Evolutionary conservation across 2,797 vertebrate genomes (phyloP).

Genomic region (Pseudochaenichthys georgianus): DNA sequence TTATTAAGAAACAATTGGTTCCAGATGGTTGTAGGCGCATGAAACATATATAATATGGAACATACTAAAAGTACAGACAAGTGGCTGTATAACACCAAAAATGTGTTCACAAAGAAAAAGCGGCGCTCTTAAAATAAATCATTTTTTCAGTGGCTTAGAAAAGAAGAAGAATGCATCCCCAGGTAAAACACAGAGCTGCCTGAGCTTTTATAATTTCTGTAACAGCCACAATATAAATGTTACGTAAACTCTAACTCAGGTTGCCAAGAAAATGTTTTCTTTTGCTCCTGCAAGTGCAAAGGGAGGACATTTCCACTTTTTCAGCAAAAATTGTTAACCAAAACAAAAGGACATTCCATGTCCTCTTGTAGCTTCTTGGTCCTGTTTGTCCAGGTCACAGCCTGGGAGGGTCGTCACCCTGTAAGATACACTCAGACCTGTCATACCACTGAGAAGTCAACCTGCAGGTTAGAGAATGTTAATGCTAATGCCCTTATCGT

Average conservation of each 20-base stretch:
- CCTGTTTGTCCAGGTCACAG: slow-evolving; percentile 74
- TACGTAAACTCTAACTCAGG: slow-evolving; percentile 13
- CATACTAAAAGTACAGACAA: slow-evolving; percentile 55
- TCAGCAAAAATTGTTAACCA: slow-evolving; percentile 34
- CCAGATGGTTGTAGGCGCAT: slow-evolving; percentile 61
- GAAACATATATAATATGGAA: slow-evolving; percentile 50
- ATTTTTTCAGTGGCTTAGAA: slow-evolving; percentile 29
- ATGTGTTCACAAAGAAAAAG: slow-evolving; percentile 50
- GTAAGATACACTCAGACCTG: slow-evolving; percentile 64
- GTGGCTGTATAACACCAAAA: slow-evolving; percentile 60
- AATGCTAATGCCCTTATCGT: neutral
- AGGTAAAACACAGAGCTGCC: slow-evolving; percentile 15
- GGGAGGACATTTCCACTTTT: slow-evolving; percentile 30
- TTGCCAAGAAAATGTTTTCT: slow-evolving; percentile 42
- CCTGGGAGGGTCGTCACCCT: slow-evolving; percentile 67
- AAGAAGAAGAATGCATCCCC: slow-evolving; percentile 17
- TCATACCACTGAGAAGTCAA: slow-evolving; percentile 60
- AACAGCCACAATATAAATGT: slow-evolving; percentile 25
- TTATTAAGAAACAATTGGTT: slow-evolving; percentile 71
- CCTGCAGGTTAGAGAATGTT: slow-evolving; percentile 29
- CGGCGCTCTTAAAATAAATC: slow-evolving; percentile 52
- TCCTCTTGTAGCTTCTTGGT: slow-evolving; percentile 57
- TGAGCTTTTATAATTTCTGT: slow-evolving; percentile 21
- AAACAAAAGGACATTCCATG: slow-evolving; percentile 65
- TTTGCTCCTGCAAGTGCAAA: slow-evolving; percentile 19